Evolutionary conservation across 2,888 invertebrate genomes (phyloP), one percentile per base, ranked within the genome.

Genomic region (Heteromyza rotundicornis): DNA sequence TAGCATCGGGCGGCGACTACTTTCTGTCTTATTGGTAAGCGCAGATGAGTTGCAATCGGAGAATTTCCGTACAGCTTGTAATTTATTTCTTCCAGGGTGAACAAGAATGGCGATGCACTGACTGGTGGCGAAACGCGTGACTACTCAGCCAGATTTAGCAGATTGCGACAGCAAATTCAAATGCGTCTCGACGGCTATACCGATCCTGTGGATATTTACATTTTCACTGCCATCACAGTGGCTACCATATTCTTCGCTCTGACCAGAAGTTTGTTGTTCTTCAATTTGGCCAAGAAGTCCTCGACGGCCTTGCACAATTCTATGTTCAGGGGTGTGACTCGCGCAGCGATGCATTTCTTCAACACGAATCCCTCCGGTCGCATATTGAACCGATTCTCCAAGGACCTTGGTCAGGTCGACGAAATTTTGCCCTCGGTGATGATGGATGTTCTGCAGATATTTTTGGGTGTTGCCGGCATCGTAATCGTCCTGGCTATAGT

Each of bases 301-400:
- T 94, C 95, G 0, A 88, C 87, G 1, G 87, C 84, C 3, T 85
- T 96, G 0, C 96, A 96, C 84, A 90, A 92, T 80, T 84, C 82
- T 10, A 95, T 96, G 95, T 95, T 95, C 82, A 81, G 85, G 16
- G 86, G 90, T 22, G 88, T 96, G 17, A 90, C 93, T 1, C 86
- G 90, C 36, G 91, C 94, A 0, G 89, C 92, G 0, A 92, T 95
- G 88, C 85, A 89, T 40, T 96, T 96, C 85, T 96, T 96, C 84
- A 94, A 95, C 77, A 88, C 88, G 1, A 96, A 95, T 82, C 92
- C 94, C 0, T 90, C 91, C 0, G 92, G 92, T 0, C 84, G 92
- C 36, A 91, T 96, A 70, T 85, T 96, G 52, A 96, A 95, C 82
- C 85, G 96, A 40, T 95, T 96, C 83, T 91, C 95, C 0, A 95